Evolutionary conservation across 2,888 invertebrate genomes (phyloP), one percentile per base, ranked within the genome.

Genomic region (Ophion slaviceki): DNA sequence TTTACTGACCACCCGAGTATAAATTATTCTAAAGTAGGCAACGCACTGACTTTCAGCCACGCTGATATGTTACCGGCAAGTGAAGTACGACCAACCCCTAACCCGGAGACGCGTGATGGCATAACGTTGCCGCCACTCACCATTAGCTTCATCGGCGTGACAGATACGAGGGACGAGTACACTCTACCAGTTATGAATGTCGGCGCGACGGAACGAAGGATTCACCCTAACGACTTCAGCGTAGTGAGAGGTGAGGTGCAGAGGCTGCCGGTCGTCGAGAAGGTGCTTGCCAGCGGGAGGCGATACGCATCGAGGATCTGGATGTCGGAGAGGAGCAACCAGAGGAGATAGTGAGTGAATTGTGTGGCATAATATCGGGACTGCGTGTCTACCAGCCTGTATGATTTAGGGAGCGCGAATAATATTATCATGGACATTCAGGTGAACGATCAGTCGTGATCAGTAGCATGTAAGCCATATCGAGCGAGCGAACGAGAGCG

Each of bases 1-100:
- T 83, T 68, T 36, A 86, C 76, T 1, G 86, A 86, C 7, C 70
- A 67, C n/a, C 83, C 75, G 2, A 61, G 75, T 14, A 61, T 86
- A 2, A 40, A 70, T 2, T 85, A 79, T 45, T 14, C 45, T 24
- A 81, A 81, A 57, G 28, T 75, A 1, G 70, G 77, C n/a, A 36
- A 36, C 36, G 36, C 36, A 36, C 36, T 36, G 36, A 36, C 36
- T 36, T 36, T 36, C 36, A 36, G 36, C 36, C 36, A 36, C 36
- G 36, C 36, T 6, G 20, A 59, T 59, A 17, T 6, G n/a, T 17
- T 6, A 59, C 20, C 20, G 59, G 59, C n/a, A 17, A 59, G n/a
- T 2, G 59, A 59, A 7, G 20, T 20, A 1, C n/a, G 7, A 17
- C 6, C 59, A 6, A 7, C n/a, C 36, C 36, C 36, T 36, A 36